A percentile compares a stretch with the other conserved stretches of the same genome.
These are phyloP conservation scores for Nothoprocta perdicaria DNA, from an alignment of 2,113 vertebrate genomes.

Conservation along the genomic window DNA sequence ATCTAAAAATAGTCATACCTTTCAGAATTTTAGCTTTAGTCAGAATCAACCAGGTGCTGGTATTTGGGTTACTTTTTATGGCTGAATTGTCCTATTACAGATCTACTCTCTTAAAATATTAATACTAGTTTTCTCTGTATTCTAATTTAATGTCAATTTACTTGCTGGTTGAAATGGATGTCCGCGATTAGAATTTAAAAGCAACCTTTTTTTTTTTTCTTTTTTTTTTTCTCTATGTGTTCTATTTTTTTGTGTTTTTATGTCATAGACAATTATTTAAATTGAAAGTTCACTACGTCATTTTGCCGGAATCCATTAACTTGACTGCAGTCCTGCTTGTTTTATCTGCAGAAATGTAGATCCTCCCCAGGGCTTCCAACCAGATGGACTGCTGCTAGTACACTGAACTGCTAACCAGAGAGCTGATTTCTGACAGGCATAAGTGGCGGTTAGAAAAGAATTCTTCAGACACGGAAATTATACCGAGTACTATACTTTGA, in stretches of 20 bases:
- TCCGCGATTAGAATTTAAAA: neutral
- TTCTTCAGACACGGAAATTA: neutral
- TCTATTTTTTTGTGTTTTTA: neutral
- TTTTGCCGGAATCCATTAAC: neutral
- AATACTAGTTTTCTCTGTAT: neutral
- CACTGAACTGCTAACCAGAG: neutral
- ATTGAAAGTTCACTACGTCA: neutral
- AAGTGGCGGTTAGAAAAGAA: neutral
- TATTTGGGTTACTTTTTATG: neutral
- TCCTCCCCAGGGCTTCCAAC: conserved; percentile 11
- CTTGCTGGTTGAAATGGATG: neutral
- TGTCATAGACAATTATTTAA: conserved; percentile 7
- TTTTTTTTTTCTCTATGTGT: neutral
- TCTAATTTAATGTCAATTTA: neutral
- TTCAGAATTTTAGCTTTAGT: neutral
- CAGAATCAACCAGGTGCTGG: neutral
- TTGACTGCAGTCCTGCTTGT: neutral
- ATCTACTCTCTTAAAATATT: neutral
- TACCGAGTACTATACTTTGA: neutral
- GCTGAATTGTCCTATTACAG: neutral
- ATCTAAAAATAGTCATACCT: neutral
- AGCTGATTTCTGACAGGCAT: neutral
- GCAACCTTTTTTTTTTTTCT: neutral
- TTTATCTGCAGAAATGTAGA: neutral
- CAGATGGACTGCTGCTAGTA: conserved; percentile 32